Base-by-base conservation (phyloP, 2,113 vertebrate species). In the Galbula dea region DNA sequence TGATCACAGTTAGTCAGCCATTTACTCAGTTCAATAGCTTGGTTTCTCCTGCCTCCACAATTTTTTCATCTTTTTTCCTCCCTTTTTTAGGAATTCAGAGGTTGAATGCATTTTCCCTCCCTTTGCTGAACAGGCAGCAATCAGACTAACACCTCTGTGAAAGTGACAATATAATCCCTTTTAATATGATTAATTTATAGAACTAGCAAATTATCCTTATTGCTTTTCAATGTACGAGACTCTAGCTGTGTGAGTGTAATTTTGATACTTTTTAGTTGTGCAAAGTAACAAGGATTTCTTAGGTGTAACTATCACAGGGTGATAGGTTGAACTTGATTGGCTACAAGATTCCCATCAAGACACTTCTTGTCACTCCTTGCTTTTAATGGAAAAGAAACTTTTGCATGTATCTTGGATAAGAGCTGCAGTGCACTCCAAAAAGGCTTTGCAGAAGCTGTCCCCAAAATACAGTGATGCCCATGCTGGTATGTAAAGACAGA, bases 231-330 rank as follows among this genome's bases (percentile, higher is more conserved):
- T 29, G 6, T 43, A 43, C 41, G 15, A 12, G 41, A 15, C 41
- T 15, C 41, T 43, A 15, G 11, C 11, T 43, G 41, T 43, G 41
- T 11, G 41, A 15, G 15, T 43, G 15, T 43, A 43, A 43, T 43
- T 43, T 66, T 83, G 14, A 13, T 43, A 6, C 3, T 24, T 46
- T 63, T 68, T 27, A 9, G 27, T 27, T 54, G 7, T 82, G 8
- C 41, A 36, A 67, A 57, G 4, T 34, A 29, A 11, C 1, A 65
- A 22, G 11, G 5, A 2, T 75, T 8, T 66, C 24, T 62, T 54
- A 27, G 6, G 11, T 37, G 8, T 43, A 66, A 34, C 9, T 74
- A 39, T 30, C 0, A 0, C 7, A 72, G 17, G 2, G 13, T 30
- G 13, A 20, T 52, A 15, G 8, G 5, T 36, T 51, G 51, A 51